Evolutionary conservation across 1,140 invertebrate species (phyloP).

Genomic region (Zaprionus africanus): DNA sequence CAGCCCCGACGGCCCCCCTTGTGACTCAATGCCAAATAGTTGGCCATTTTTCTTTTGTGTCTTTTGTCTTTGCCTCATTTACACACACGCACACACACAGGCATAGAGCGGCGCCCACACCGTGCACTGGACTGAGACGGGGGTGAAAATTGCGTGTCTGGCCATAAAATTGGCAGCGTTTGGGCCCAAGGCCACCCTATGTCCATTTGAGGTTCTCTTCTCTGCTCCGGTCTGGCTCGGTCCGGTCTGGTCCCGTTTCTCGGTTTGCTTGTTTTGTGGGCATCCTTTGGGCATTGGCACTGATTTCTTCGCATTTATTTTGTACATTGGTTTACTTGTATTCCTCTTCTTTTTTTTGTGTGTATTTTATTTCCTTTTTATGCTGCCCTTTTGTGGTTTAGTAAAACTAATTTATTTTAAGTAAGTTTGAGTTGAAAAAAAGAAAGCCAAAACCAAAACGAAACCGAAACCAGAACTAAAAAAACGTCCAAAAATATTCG

Average conservation of each 20-base stretch:
- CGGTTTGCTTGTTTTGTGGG: constrained; percentile 52
- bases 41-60: constrained; percentile 66
- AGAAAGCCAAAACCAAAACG: constrained; percentile 10
- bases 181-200: constrained; percentile 59
- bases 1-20: constrained; percentile 24
- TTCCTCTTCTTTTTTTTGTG: constrained; percentile 9
- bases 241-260: constrained; percentile 7
- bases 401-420: constrained; percentile 79
- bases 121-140: constrained; percentile 20
- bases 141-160: constrained; percentile 76
- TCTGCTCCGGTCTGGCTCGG: neutral
- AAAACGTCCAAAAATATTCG: constrained; percentile 45
- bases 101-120: constrained; percentile 49
- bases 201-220: constrained; percentile 53
- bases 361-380: neutral
- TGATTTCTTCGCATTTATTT: constrained; percentile 79
- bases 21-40: constrained; percentile 77
- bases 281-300: constrained; percentile 75
- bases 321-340: constrained; percentile 62
- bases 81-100: constrained; percentile 51
- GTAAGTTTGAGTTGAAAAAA: constrained; percentile 61
- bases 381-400: constrained; percentile 59
- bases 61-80: constrained; percentile 64
- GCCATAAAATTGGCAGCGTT: constrained; percentile 71
- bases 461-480: constrained; percentile 2